Conservation (phyloP, 2,888 invertebrate species). For the Hoplodrina ambigua region DNA sequence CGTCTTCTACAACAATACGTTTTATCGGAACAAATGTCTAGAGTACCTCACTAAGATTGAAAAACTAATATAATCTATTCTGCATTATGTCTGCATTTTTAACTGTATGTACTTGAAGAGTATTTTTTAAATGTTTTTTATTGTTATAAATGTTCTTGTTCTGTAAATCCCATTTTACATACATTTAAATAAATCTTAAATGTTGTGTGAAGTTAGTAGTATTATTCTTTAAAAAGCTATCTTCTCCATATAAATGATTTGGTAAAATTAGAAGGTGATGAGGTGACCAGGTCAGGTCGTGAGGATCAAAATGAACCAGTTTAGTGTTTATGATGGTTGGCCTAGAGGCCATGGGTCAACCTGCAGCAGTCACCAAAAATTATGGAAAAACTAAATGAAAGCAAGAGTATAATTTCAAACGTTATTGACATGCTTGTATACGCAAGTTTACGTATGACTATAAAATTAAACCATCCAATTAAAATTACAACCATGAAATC, state of each 20-base stretch:
- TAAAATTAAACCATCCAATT: too few species aligned
- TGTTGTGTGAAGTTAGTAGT: slow-evolving; percentile 68
- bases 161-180: slow-evolving; percentile 68
- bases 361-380: too few species aligned
- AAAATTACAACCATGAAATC: too few species aligned
- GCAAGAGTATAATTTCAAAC: too few species aligned
- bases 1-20: slow-evolving; percentile 85
- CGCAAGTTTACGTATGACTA: too few species aligned
- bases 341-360: too few species aligned
- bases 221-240: not conserved
- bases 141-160: slow-evolving; percentile 71
- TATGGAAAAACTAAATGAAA: too few species aligned
- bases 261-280: too few species aligned
- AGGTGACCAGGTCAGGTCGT: too few species aligned
- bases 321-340: too few species aligned
- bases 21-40: slow-evolving; percentile 89
- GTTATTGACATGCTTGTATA: too few species aligned
- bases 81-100: slow-evolving; percentile 60
- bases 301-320: too few species aligned
- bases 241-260: not conserved
- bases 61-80: slow-evolving; percentile 74
- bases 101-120: slow-evolving; percentile 61
- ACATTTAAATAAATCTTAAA: slow-evolving; percentile 77
- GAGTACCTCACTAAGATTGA: slow-evolving; percentile 89
- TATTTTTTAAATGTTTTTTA: slow-evolving; percentile 69